Evolutionary conservation across 2,797 vertebrate genomes (phyloP), one percentile per base, ranked within the genome.

Genomic region (Linurgus olivaceus): DNA sequence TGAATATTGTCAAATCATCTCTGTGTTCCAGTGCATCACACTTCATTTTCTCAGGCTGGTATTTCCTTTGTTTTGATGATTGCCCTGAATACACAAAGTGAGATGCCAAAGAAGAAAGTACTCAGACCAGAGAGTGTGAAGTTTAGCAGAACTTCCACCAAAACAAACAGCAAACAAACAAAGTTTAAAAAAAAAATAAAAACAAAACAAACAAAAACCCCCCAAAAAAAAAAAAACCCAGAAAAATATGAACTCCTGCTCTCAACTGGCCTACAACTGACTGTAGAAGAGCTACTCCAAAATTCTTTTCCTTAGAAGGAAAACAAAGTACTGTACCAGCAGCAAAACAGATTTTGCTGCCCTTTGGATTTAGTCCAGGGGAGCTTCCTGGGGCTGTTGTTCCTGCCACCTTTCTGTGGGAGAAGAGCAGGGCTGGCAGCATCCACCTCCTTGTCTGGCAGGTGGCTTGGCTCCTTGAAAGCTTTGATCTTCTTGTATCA

Each of bases 1-100:
- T 59, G 29, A 81, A 55, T 88, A 76, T 59, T 93, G 80, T 93
- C 83, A 95, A 94, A 81, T 85, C 66, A 78, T 88, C 90, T 90
- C 40, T 48, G 24, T 61, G n/a, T 81, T 93, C 76, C 57, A 70
- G 70, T n/a, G 71, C 71, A 75, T 93, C 83, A 84, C 55, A 45
- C 33, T 94, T 93, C 24, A 42, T 75, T 84, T 95, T 92, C 66
- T 94, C 25, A 62, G 44, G 37, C 55, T 86, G 37, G 52, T 84
- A 55, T 29, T 84, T 86, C 73, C 58, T 90, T 93, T 91, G 40
- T 94, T 94, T 84, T 93, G 88, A 73, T 88, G 58, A 47, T 72
- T 92, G 44, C 48, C 83, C 70, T 93, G 59, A 94, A 85, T 37
- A 76, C 31, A 70, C 48, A 88, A 92, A 95, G 80, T 38, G 47